Base-by-base conservation (phyloP, 2,113 vertebrate genomes). In the Tenrec ecaudatus region DNA sequence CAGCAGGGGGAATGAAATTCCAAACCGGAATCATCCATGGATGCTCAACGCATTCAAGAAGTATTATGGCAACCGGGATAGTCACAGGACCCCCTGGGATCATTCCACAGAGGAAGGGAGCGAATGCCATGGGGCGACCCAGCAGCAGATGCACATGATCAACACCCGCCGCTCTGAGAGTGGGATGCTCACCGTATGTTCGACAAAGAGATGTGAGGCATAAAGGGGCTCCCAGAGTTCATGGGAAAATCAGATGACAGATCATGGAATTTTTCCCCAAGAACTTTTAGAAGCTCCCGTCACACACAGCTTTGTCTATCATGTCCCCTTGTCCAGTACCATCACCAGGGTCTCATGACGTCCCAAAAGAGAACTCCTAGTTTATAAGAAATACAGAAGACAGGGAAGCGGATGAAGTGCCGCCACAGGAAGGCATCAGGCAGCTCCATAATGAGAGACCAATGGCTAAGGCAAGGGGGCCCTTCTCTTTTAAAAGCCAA, bases 401-500 rank as follows among this genome's bases (percentile, higher is more conserved):
- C 19, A 25, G 43, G 60, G 23, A 36, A 89, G 16, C 31, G 71
- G 14, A 62, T 43, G 83, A 76, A 76, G n/a, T 66, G 69, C 89
- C 25, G 89, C 0, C 38, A 23, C 31, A 91, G 58, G 68, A 79
- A 86, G 71, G 80, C 88, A 90, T 79, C 73, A 53, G 80, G 88
- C 19, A n/a, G 69, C 71, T 82, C 79, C 25, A 58, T 53, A 73
- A 31, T 19, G 29, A 43, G 15, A 60, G 36, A 40, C 82, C 5
- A 85, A 22, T 82, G 31, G 22, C 12, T 10, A 83, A 16, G 53
- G 68, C 25, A 69, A 29, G 7, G 23, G 4, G 17, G 89, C 57
- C 71, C n/a, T 58, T 90, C 84, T 75, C 78, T 90, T 92, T 57
- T 38, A 73, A 73, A 93, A 79, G 38, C 82, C 83, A 82, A 71